These are phyloP conservation scores for Xylocampa areola DNA, from an alignment of 2,888 invertebrate genomes.

Conservation along the genomic window DNA sequence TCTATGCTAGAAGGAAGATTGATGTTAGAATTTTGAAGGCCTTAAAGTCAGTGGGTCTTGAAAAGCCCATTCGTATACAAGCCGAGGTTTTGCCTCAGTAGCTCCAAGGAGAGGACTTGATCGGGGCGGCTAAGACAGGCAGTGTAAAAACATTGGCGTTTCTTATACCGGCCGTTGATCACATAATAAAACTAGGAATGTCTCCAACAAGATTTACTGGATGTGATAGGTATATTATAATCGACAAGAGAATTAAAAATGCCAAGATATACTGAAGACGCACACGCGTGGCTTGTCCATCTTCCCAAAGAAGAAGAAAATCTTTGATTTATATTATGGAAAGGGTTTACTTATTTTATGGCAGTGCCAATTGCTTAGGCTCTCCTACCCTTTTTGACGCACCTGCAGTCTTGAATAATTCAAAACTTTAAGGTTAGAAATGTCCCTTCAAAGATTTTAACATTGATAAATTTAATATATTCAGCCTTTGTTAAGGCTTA, in stretches of 20 bases:
- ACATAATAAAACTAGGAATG: constrained; percentile 93
- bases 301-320: too few species aligned
- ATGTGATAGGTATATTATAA: too few species aligned
- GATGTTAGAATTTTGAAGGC: constrained; percentile 92
- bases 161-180: constrained; percentile 95
- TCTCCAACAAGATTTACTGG: constrained; percentile 92
- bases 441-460: too few species aligned
- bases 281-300: too few species aligned
- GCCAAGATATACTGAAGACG: too few species aligned
- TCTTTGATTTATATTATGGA: too few species aligned
- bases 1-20: constrained; percentile 89
- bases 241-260: too few species aligned
- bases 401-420: too few species aligned
- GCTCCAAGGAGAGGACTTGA: constrained; percentile 94
- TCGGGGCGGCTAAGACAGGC: constrained; percentile 97
- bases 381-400: too few species aligned
- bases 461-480: constrained; percentile 4
- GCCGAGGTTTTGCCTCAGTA: constrained; percentile 94
- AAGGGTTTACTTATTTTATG: too few species aligned
- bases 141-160: constrained; percentile 97
- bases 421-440: too few species aligned
- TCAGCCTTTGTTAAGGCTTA: constrained; percentile 2
- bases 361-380: too few species aligned
- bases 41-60: constrained; percentile 93
- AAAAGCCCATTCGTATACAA: constrained; percentile 95